A percentile compares a stretch with the other conserved stretches of the same genome.
These are phyloP conservation scores for Drosophila acutilabella DNA, from an alignment of 2,888 invertebrate genomes.

Conservation along the genomic window DNA sequence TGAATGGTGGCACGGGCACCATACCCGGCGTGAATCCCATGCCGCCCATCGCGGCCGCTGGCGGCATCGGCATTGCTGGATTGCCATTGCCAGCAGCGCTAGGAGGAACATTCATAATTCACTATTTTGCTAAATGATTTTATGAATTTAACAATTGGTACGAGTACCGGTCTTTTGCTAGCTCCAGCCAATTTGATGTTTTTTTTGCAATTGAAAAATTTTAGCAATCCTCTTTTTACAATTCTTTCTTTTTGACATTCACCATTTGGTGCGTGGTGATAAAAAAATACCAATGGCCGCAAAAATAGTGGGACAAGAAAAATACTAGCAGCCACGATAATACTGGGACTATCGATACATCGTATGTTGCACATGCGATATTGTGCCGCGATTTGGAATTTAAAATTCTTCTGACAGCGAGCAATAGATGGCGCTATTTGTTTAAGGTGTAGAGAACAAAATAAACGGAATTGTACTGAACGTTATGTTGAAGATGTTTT, in stretches of 20 bases:
- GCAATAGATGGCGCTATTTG: too few relatives aligned
- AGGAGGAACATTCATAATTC: slow-evolving; percentile 85
- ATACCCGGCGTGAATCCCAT: slow-evolving; percentile 85
- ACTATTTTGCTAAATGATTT: slow-evolving; percentile 66
- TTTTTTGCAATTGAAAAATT: slow-evolving; percentile 47
- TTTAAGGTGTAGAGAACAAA: too few relatives aligned
- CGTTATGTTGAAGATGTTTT: too few relatives aligned
- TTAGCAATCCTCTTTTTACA: slow-evolving; percentile 43
- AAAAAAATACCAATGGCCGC: not conserved
- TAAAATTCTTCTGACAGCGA: too few relatives aligned
- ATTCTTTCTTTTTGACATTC: slow-evolving; percentile 52
- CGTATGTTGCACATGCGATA: not conserved
- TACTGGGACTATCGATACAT: not conserved
- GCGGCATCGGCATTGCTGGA: slow-evolving; percentile 54
- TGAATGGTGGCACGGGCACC: slow-evolving; percentile 88
- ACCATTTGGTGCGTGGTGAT: slow-evolving; percentile 49
- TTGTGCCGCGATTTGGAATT: too few relatives aligned
- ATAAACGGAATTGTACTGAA: too few relatives aligned
- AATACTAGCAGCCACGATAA: not conserved
- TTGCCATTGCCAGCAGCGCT: slow-evolving; percentile 74
- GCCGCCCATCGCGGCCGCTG: slow-evolving; percentile 84
- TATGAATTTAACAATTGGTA: slow-evolving; percentile 60
- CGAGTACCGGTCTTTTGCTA: slow-evolving; percentile 66
- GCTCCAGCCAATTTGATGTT: slow-evolving; percentile 60
- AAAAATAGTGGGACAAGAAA: not conserved